Evolutionary conservation across 2,797 vertebrate genomes (phyloP), one percentile per base, ranked within the genome.

Genomic region (Australoheros facetus): DNA sequence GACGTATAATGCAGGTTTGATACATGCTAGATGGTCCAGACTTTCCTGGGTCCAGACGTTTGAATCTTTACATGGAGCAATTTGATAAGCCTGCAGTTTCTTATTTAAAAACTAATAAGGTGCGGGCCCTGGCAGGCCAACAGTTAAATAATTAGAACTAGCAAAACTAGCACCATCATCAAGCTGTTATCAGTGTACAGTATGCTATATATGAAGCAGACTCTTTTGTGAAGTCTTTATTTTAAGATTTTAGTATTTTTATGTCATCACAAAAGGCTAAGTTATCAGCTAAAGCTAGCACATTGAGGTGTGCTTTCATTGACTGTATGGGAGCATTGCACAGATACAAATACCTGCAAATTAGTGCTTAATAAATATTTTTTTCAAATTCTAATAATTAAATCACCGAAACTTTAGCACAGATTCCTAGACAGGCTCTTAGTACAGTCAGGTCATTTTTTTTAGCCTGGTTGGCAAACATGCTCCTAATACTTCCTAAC

Each of bases 1-100:
- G 77, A 86, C 66, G 34, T 34, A 77, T 71, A 72, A 60, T 80
- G 21, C 37, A 79, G n/a, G 39, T 73, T 77, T 85, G 56, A 85
- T 59, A 64, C 48, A 66, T 4, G n/a, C 48, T 72, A 54, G n/a
- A 76, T 39, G 34, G 17, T 71, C 23, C 19, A 66, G 72, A 56
- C 39, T 28, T 66, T 28, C 62, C 39, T 66, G 10, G 34, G 26
- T 69, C 34, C 21, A 69, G 75, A 70, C 34, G 10, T 66, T 28
- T 48, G 23, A 66, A 28, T 28, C 39, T 66, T 14, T 7, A 66
- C 39, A 2, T 48, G 9, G 2, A 2, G 3, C 2, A 19, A 66
- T 48, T 66, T 48, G 39, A 45, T 11, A 39, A 16, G 45, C 39
- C 14, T 26, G 60, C 45, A 6, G 42, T 28, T 45, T 45, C 60